Evolutionary conservation across 1,140 invertebrate genomes (phyloP), one percentile per base, ranked within the genome.

Genomic region (Melitaea cinxia): DNA sequence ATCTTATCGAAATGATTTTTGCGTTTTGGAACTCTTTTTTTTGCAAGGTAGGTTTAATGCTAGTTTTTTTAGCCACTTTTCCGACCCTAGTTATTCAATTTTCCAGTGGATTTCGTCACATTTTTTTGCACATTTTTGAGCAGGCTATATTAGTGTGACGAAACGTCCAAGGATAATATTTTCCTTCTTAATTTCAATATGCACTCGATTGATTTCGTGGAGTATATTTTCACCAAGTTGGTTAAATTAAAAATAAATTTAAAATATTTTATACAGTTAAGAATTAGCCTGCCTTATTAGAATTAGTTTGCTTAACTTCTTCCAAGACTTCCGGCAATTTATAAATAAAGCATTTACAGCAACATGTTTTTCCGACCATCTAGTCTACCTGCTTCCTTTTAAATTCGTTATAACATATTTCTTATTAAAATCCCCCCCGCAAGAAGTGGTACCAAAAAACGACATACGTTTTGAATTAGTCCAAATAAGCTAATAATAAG

Each of bases 71-170:
- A 64, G 66, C 60, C 12, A 64, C 50, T 64, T 57, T 50, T 37
- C 21, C 28, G 53, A 55, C 63, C 23, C 58, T 47, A 52, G 57
- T 65, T 58, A 65, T 70, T 52, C 57, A 65, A 65, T 70, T 57
- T 65, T 65, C 57, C 50, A 65, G 57, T 61, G 57, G 53, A 65
- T 65, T 65, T 57, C 65, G 42, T 70, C 62, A 65, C 33, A 70
- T 65, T 58, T 70, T n/a, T 65, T 70, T 65, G 63, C 62, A 65
- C 62, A 58, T 26, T 62, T 65, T 70, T 70, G 30, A 61, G 52
- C 52, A 70, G 53, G 53, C 52, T 35, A 65, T 62, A 54, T 63
- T 54, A 63, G 42, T 49, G 60, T 63, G 54, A 68, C 59, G 30
- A 59, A 68, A 68, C 59, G 59, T 30, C 59, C 33, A 52, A 63